phyloP scores from a whole-genome alignment of 2,797 vertebrate genomes.

The Rhabdomys pumilio region DNA sequence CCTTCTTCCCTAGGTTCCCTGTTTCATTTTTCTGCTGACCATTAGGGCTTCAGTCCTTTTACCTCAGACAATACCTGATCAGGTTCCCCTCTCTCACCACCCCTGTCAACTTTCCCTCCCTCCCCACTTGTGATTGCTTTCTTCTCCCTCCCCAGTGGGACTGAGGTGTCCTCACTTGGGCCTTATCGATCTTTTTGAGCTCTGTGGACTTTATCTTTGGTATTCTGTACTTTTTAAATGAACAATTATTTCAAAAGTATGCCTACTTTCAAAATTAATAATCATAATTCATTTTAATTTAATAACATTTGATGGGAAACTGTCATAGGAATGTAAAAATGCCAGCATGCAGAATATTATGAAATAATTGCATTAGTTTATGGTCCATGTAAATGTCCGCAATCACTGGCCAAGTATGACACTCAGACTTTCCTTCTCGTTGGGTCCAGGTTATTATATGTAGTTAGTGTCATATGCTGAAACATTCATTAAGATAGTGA shows the following conservation, averaged over 20 bases:
- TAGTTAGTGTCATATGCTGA: background rate
- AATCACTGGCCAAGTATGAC: slow-evolving; percentile 31
- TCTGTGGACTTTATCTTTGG: too few relatives aligned
- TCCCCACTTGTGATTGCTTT: too few relatives aligned
- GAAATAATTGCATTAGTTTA: slow-evolving; percentile 13
- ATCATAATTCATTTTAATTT: slow-evolving; percentile 72
- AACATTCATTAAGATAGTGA: background rate
- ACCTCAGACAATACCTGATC: too few relatives aligned
- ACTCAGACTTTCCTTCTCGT: slow-evolving; percentile 3
- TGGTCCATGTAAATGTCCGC: slow-evolving; percentile 26
- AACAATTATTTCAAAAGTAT: slow-evolving; percentile 39
- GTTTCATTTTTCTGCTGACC: too few relatives aligned
- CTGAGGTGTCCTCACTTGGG: too few relatives aligned
- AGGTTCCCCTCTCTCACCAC: too few relatives aligned
- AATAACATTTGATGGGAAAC: slow-evolving; percentile 58
- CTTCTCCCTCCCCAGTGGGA: too few relatives aligned
- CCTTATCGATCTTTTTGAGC: too few relatives aligned
- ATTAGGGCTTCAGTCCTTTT: too few relatives aligned
- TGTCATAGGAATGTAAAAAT: slow-evolving; percentile 21
- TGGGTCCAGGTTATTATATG: background rate
- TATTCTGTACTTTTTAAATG: background rate
- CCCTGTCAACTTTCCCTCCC: too few relatives aligned
- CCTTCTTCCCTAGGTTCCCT: too few relatives aligned
- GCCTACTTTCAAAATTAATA: slow-evolving; percentile 65
- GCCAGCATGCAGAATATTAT: slow-evolving; percentile 14